Evolutionary conservation across 2,113 vertebrate species (phyloP), one percentile per base, ranked within the genome.

Genomic region (Hippocampus guttulatus): DNA sequence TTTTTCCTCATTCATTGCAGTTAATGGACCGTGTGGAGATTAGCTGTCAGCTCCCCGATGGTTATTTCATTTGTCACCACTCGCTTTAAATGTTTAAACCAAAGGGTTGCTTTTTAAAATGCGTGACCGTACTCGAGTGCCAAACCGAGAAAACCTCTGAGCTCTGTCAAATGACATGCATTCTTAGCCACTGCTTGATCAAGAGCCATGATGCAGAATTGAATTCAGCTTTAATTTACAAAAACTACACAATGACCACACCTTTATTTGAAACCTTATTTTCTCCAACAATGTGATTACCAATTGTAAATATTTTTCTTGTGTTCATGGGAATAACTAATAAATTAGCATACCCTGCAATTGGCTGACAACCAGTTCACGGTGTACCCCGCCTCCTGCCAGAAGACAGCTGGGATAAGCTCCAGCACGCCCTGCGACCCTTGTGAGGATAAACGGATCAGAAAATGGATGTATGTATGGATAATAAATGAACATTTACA

Each of bases 1-100:
- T 69, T 65, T 69, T 77, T 51, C 57, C 43, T 75, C 73, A 75
- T 72, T 75, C 71, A 63, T 12, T 60, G 58, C 25, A 45, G 66
- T 43, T 80, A 84, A 80, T 80, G 65, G 52, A 27, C 58, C 10
- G 0, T 74, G 54, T 78, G 70, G 21, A 33, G n/a, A 69, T 69
- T 47, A 70, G 43, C 71, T 73, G 67, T 76, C 58, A 69, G 63
- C 52, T 70, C 41, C 55, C 47, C 33, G 57, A 20, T 67, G 15
- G 30, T 75, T 69, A 15, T 38, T 67, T 15, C 33, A 72, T 66
- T 67, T 68, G 55, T 73, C 70, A 67, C 25, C 27, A 73, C 70
- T 61, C 18, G 4, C 16, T 54, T 10, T 40, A 47, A 70, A 40
- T 64, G 62, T 74, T 71, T 20, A 75, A 54, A 67, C 65, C 9